Percentiles rank a stretch among this genome's conserved stretches.
These are phyloP conservation scores for Carcharodon carcharias DNA, from an alignment of 2,797 vertebrate species.

Conservation along the genomic window DNA sequence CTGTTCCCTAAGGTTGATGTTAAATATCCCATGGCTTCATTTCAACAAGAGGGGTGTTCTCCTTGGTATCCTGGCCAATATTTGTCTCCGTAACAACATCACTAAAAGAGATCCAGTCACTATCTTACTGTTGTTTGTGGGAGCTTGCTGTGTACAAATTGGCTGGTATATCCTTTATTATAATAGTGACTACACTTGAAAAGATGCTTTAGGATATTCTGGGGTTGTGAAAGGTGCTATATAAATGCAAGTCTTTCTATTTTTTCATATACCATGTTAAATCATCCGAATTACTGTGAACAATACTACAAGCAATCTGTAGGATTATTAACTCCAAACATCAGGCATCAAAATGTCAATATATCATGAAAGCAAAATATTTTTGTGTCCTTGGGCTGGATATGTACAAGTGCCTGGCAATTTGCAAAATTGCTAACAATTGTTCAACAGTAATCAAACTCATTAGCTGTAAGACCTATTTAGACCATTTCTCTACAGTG, in stretches of 20 bases:
- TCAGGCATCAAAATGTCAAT: neutral
- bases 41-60: too few species aligned
- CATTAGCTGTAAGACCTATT: neutral
- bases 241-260: neutral
- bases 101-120: too few species aligned
- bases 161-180: neutral
- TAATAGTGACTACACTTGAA: neutral
- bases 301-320: neutral
- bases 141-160: neutral
- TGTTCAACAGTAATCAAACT: neutral
- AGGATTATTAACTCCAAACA: neutral
- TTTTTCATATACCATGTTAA: neutral
- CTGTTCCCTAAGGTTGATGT: neutral
- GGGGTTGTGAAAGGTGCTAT: neutral
- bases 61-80: too few species aligned
- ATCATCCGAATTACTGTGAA: neutral
- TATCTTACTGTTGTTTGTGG: too few species aligned
- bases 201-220: neutral
- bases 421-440: constrained; percentile 9
- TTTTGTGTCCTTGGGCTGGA: neutral
- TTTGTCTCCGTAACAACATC: too few species aligned
- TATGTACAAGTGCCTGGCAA: neutral
- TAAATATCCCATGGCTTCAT: neutral
- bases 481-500: neutral
- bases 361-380: neutral